A percentile compares a stretch with the other conserved stretches of the same genome.
phyloP scores from a whole-genome alignment of 2,797 vertebrate genomes.

The Gallirallus australis region DNA sequence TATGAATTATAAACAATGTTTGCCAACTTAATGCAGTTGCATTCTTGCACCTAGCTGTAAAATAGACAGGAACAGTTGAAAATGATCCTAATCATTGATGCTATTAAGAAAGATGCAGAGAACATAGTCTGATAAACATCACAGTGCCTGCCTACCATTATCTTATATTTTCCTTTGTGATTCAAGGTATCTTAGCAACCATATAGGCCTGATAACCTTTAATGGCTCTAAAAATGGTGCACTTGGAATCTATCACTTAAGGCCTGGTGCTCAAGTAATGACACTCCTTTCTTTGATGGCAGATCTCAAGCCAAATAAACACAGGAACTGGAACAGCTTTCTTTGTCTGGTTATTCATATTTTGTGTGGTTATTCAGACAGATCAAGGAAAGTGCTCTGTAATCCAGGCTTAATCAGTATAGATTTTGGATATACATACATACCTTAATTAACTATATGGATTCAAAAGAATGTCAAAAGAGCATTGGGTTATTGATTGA shows the following conservation, averaged over 20 bases:
- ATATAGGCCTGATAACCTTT: conserved; percentile 68
- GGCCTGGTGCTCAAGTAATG: conserved; percentile 63
- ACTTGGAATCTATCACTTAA: conserved; percentile 73
- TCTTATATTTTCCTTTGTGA: conserved; percentile 74
- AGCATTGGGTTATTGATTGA: conserved; percentile 10
- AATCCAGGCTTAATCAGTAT: conserved; percentile 67
- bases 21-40: conserved; percentile 65
- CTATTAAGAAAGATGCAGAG: conserved; percentile 71
- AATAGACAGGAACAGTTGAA: conserved; percentile 69
- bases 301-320: conserved; percentile 64
- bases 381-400: not conserved
- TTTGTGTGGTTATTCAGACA: conserved; percentile 20
- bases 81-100: conserved; percentile 72
- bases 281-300: conserved; percentile 59
- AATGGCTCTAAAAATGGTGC: conserved; percentile 76
- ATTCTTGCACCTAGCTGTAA: conserved; percentile 61
- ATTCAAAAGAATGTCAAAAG: conserved; percentile 56
- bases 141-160: conserved; percentile 66
- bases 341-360: conserved; percentile 53
- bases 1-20: conserved; percentile 71
- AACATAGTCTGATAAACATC: conserved; percentile 65
- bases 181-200: conserved; percentile 81
- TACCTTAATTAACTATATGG: conserved; percentile 61
- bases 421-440: conserved; percentile 49
- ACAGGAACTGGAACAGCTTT: conserved; percentile 32